Base-by-base conservation (phyloP, 2,113 vertebrate genomes). In the Cyprinodon brontotheroides region DNA sequence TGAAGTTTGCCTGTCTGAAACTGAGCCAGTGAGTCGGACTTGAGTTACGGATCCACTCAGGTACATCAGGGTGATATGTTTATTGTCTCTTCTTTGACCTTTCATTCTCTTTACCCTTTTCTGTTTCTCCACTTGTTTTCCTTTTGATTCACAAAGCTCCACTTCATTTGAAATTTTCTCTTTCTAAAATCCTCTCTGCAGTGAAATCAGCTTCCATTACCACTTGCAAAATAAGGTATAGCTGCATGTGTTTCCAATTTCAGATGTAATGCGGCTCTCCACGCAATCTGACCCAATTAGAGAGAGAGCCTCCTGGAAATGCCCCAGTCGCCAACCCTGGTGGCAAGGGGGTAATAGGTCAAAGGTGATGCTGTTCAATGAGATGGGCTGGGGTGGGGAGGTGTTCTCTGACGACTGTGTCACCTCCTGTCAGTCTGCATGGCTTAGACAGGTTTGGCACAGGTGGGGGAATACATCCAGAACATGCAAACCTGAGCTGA, bases 211-310 rank as follows among this genome's bases (percentile, higher is more conserved):
- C 57, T 45, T 70, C 57, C 15, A 36, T 77, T 36, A 77, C 69
- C 64, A 39, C 82, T 61, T 79, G 57, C 48, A 67, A 60, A 47
- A 68, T 66, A 69, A 78, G 68, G 61, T 79, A 77, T 15, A 66
- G 61, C 70, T 48, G 71, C 93, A 94, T 87, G 63, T 95, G 93
- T 90, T 95, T 94, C 86, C 91, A 93, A 92, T 95, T 93, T 90
- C 73, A 85, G 82, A 50, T 72, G 6, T 90, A 91, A 93, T 84
- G 84, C 85, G 75, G 40, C 76, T 74, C 74, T 89, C 84, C 4
- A 77, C 48, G 73, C 90, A 93, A 91, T 93, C 92, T 84, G 83
- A 89, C 86, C 89, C 87, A 93, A 93, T 94, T 93, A 93, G 80
- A 69, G 79, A 69, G 79, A 7, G 70, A 85, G 79, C 78, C 82